Conservation (phyloP, 2,888 invertebrate genomes). For the Dasysyrphus albostriatus region DNA sequence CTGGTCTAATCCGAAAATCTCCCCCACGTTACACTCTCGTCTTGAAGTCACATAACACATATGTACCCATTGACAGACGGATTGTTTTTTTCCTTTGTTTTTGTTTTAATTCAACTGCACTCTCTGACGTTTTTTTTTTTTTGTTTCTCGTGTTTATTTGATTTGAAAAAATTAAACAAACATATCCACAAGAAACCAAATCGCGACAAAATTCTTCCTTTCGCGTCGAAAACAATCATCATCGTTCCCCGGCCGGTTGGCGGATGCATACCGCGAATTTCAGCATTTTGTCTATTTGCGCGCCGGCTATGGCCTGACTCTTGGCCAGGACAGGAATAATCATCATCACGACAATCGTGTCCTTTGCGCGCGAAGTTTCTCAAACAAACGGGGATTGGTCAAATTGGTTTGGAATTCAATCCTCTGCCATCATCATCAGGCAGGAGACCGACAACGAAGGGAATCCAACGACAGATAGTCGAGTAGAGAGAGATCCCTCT, state of each 20-base stretch:
- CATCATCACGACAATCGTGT: conserved; percentile 76
- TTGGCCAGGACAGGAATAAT: conserved; percentile 62
- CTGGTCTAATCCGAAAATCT: conserved; percentile 70
- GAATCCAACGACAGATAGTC: conserved; percentile 6
- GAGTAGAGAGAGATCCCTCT: background rate
- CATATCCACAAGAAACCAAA: conserved; percentile 52
- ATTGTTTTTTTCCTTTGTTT: background rate
- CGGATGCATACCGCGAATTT: conserved; percentile 69
- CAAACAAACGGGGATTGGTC: conserved; percentile 70
- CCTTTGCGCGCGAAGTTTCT: conserved; percentile 50
- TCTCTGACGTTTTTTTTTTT: background rate
- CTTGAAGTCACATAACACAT: conserved; percentile 51
- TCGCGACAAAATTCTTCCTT: conserved; percentile 55
- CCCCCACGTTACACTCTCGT: conserved; percentile 69
- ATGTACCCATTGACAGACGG: conserved; percentile 62
- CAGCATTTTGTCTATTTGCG: conserved; percentile 70
- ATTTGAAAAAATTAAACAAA: conserved; percentile 64
- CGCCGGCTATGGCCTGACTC: background rate
- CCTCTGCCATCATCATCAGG: conserved; percentile 41
- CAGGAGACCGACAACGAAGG: conserved; percentile 30
- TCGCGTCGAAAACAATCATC: conserved; percentile 70
- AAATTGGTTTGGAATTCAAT: conserved; percentile 74
- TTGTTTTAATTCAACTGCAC: background rate
- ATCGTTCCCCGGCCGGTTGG: conserved; percentile 30
- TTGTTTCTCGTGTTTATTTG: conserved; percentile 54